Evolutionary conservation across 2,113 vertebrate genomes (phyloP).

Genomic region (Gadus chalcogrammus): DNA sequence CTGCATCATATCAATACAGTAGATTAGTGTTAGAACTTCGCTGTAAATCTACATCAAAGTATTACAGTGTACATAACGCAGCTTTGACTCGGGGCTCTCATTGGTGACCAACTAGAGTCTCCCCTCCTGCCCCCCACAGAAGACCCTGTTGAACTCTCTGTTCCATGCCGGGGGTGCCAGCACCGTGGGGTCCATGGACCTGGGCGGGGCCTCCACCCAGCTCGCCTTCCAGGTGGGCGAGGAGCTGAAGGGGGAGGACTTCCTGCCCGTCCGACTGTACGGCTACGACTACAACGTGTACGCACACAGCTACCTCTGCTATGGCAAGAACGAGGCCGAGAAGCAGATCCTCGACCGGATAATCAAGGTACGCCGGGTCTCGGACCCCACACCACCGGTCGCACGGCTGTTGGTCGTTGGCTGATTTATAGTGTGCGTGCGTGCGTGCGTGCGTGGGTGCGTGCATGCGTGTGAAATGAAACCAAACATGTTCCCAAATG

Average conservation of each 20-base stretch:
- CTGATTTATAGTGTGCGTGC: neutral
- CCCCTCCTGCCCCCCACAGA: slow-evolving; percentile 64
- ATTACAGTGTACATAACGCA: too few species aligned
- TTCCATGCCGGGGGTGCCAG: slow-evolving; percentile 72
- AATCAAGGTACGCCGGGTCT: slow-evolving; percentile 68
- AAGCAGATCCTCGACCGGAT: slow-evolving; percentile 79
- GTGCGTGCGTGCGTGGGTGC: too few species aligned
- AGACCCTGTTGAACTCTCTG: slow-evolving; percentile 81
- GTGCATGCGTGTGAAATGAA: too few species aligned
- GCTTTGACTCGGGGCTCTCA: too few species aligned
- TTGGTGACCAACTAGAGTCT: too few species aligned
- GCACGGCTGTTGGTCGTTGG: too few species aligned
- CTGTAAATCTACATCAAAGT: too few species aligned
- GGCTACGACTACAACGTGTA: slow-evolving; percentile 88
- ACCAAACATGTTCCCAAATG: too few species aligned
- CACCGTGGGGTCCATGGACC: slow-evolving; percentile 87
- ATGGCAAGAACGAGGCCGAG: slow-evolving; percentile 88
- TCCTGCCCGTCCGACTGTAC: slow-evolving; percentile 79
- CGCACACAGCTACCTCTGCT: slow-evolving; percentile 92
- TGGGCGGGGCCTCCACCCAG: slow-evolving; percentile 94
- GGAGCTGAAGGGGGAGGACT: slow-evolving; percentile 43
- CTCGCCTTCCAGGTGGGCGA: slow-evolving; percentile 80
- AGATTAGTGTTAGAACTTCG: too few species aligned
- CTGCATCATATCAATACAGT: too few species aligned
- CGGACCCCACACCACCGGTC: too few species aligned